Percentiles rank a stretch among this genome's conserved stretches.
phyloP scores from a whole-genome alignment of 2,888 invertebrate species.

The Nebria brevicollis region DNA sequence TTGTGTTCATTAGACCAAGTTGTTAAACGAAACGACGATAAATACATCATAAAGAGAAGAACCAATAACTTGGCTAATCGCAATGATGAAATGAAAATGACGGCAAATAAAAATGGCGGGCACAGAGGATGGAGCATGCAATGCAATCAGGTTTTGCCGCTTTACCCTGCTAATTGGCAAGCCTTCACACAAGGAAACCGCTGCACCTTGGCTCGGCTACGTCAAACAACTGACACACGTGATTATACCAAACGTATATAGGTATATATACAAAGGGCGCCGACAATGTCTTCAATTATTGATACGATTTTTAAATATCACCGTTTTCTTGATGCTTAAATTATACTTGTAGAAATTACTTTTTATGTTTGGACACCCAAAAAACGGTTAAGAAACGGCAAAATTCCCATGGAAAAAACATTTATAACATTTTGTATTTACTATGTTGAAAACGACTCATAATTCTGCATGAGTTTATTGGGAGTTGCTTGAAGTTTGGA shows the following conservation, averaged over 20 bases:
- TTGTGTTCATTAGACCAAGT: neutral
- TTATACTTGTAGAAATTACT: no score
- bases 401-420: no score
- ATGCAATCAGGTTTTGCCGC: slow-evolving; percentile 5
- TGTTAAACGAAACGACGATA: neutral
- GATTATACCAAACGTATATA: slow-evolving; percentile 3
- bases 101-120: neutral
- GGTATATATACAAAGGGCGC: neutral
- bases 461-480: no score
- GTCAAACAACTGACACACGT: slow-evolving; percentile 4
- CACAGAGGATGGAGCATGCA: neutral
- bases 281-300: neutral
- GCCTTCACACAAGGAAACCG: slow-evolving; percentile 11
- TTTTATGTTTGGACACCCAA: no score
- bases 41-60: slow-evolving; percentile 1
- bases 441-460: no score
- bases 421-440: no score
- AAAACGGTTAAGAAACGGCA: no score
- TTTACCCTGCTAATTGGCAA: slow-evolving; percentile 17
- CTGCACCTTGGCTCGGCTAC: neutral
- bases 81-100: neutral
- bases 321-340: neutral
- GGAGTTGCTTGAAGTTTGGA: neutral
- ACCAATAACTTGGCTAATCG: neutral
- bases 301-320: neutral